These are phyloP conservation scores for Rhopalosiphum padi DNA, from an alignment of 1,140 invertebrate genomes.

Conservation along the genomic window DNA sequence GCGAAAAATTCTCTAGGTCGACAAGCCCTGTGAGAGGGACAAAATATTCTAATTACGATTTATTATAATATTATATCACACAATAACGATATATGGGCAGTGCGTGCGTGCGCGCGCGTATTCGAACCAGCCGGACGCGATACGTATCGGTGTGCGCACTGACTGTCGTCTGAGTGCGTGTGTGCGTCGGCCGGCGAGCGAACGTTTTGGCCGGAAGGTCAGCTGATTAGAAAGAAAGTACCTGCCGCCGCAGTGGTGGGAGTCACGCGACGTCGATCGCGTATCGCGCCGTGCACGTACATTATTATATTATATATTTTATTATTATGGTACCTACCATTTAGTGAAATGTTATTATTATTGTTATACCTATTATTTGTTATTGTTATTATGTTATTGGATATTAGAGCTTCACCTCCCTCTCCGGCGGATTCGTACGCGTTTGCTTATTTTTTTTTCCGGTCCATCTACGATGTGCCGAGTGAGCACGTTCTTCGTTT, in stretches of 20 bases:
- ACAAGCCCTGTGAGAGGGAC: not conserved
- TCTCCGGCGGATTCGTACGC: not conserved
- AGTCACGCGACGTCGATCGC: not conserved
- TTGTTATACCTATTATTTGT: not conserved
- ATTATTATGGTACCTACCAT: not conserved
- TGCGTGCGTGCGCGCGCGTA: not conserved
- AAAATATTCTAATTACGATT: constrained; percentile 3
- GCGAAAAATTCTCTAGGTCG: constrained; percentile 7
- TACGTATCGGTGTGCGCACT: constrained; percentile 35
- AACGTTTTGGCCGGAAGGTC: constrained; percentile 55
- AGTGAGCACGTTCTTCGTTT: not conserved
- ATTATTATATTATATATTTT: constrained; percentile 4
- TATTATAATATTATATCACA: constrained; percentile 19
- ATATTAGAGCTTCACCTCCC: not conserved
- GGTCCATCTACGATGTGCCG: not conserved
- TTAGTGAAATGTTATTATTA: not conserved
- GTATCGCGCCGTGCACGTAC: no score
- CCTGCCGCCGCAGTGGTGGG: constrained; percentile 6
- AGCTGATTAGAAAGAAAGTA: constrained; percentile 58
- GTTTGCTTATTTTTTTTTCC: not conserved
- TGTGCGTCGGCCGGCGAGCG: not conserved
- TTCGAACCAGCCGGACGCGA: constrained; percentile 31
- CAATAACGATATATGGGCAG: constrained; percentile 1
- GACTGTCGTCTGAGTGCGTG: constrained; percentile 31
- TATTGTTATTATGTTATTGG: constrained; percentile 16